phyloP scores from a whole-genome alignment of 1,140 invertebrate species.

The Eriosoma lanigerum region DNA sequence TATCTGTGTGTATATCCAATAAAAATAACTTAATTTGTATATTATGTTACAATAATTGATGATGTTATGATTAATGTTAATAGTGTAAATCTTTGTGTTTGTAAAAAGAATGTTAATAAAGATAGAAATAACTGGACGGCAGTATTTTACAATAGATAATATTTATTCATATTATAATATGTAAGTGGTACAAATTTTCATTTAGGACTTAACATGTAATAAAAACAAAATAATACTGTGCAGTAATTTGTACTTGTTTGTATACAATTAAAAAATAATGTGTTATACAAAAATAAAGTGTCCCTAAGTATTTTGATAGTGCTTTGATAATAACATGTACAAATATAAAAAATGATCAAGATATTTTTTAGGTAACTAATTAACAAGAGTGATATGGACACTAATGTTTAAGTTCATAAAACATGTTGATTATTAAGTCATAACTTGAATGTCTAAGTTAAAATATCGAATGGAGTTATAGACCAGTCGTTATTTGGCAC shows the following conservation, averaged over 20 bases:
- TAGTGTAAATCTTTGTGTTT: too few relatives aligned
- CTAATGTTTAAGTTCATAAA: too few relatives aligned
- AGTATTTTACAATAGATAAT: slow-evolving; percentile 5
- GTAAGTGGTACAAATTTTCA: slow-evolving; percentile 3
- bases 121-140: too few relatives aligned
- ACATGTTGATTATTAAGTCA: too few relatives aligned
- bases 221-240: slow-evolving; percentile 39
- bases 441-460: too few relatives aligned
- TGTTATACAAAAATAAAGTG: neutral
- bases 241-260: slow-evolving; percentile 33
- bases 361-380: slow-evolving; percentile 40
- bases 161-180: slow-evolving; percentile 9
- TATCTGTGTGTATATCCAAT: neutral
- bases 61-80: too few relatives aligned
- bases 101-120: too few relatives aligned
- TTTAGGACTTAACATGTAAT: slow-evolving; percentile 20
- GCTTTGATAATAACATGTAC: slow-evolving; percentile 8
- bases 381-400: slow-evolving; percentile 1
- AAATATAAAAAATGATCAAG: slow-evolving; percentile 29
- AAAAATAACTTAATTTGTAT: too few relatives aligned
- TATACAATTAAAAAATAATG: slow-evolving; percentile 8
- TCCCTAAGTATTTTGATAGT: neutral
- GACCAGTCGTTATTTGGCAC: slow-evolving; percentile 12
- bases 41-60: neutral
- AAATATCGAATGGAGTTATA: neutral